These are phyloP conservation scores for Ophioderma brevispina DNA, from an alignment of 35 echinoderm and acorn worm genomes.

Conservation along the genomic window DNA sequence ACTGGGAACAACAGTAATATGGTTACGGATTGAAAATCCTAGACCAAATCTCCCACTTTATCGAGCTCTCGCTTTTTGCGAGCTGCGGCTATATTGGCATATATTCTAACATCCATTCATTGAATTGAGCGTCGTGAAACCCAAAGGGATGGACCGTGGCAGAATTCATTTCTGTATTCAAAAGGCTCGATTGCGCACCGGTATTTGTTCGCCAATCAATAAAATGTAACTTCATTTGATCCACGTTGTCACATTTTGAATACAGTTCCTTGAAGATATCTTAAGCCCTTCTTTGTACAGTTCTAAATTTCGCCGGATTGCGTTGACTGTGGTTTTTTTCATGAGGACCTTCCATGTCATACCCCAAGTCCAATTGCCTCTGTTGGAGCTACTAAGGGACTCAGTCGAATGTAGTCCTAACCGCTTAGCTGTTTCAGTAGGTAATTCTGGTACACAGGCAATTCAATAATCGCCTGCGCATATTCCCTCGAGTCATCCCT, in stretches of 20 bases:
- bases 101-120: conserved; percentile 70
- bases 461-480: background rate
- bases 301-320: conserved; percentile 27
- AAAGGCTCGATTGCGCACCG: conserved; percentile 25
- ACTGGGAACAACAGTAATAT: conserved; percentile 66
- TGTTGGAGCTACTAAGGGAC: conserved; percentile 24
- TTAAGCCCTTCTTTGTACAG: conserved; percentile 13
- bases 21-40: conserved; percentile 75
- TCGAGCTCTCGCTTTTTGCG: conserved; percentile 34
- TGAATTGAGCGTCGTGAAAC: conserved; percentile 78
- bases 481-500: background rate
- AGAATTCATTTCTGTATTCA: conserved; percentile 52
- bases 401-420: conserved; percentile 30
- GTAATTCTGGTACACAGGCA: background rate
- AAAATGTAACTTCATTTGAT: conserved; percentile 61
- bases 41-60: conserved; percentile 71
- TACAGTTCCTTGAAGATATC: conserved; percentile 64
- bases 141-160: conserved; percentile 77
- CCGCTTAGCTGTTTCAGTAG: conserved; percentile 12
- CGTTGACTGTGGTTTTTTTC: conserved; percentile 32
- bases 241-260: conserved; percentile 74
- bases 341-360: conserved; percentile 32
- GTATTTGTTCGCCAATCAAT: conserved; percentile 60
- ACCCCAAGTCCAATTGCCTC: conserved; percentile 31
- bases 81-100: conserved; percentile 41